These are phyloP conservation scores for Nibea albiflora DNA, from an alignment of 2,113 vertebrate genomes.

Conservation along the genomic window DNA sequence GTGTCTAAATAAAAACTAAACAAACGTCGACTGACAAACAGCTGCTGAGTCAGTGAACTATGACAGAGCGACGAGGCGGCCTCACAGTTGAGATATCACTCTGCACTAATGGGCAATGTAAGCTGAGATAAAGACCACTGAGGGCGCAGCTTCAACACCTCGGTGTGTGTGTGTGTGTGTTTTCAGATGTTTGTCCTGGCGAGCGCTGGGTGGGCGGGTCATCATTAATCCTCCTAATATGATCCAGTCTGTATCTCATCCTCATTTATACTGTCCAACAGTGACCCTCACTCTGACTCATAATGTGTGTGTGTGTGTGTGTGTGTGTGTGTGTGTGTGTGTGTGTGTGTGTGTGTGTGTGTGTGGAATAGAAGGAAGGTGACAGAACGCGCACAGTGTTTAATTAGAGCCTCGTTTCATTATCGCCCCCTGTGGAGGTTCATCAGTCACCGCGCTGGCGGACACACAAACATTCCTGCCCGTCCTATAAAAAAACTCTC, in stretches of 20 bases:
- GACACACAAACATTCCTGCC: neutral
- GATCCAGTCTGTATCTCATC: conserved; percentile 6
- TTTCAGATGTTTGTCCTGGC: conserved; percentile 9
- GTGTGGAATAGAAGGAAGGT: neutral
- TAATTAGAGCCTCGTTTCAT: conserved; percentile 52
- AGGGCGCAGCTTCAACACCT: conserved; percentile 20
- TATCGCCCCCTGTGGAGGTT: conserved; percentile 20
- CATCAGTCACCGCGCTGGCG: conserved; percentile 21
- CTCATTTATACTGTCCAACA: conserved; percentile 29
- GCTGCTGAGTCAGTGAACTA: neutral
- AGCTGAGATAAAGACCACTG: conserved; percentile 43
- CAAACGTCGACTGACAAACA: no score
- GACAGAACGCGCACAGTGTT: neutral
- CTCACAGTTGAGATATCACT: conserved; percentile 44
- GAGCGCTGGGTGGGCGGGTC: neutral
- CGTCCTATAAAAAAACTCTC: no score
- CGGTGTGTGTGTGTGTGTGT: neutral
- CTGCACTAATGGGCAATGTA: conserved; percentile 27
- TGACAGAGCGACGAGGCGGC: conserved; percentile 6
- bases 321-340: neutral
- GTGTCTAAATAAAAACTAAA: no score
- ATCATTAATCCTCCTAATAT: neutral
- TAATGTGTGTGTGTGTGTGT: neutral
- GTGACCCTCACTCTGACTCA: conserved; percentile 9
- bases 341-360: neutral